Base-by-base conservation (phyloP, 1,140 invertebrate genomes). In the Drosophila oshimai region DNA sequence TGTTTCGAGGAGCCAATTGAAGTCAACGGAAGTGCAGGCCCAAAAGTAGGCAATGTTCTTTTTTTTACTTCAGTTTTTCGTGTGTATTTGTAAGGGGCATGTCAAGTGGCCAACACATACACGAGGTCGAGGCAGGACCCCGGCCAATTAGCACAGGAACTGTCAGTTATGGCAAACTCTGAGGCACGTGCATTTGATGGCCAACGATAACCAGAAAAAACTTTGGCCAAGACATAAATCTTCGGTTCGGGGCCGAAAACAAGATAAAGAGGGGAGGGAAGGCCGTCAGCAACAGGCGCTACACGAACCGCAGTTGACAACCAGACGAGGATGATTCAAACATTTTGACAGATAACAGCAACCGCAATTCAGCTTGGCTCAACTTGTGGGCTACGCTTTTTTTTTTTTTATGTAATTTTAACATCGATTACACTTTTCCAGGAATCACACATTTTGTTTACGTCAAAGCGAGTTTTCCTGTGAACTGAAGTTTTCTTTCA, bases 141-240 rank as follows among this genome's bases (percentile, higher is more conserved):
- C 39, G 33, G 47, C 60, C 76, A 80, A 87, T 80, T 87, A 87
- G 67, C 37, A 60, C 46, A 61, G 55, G 57, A 44, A 57, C 75
- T 87, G 80, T 73, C 75, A 76, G 61, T 47, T 72, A 46, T 55
- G 71, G 42, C 45, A 44, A 55, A 68, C 34, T 53, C 47, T 39
- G 41, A 41, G 69, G 81, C 80, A 87, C 80, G 72, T 86, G 80
- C 67, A 57, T 41, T 75, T 86, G 81, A 86, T 87, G 67, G 68
- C 54, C 78, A 62, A 72, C 64, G 53, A 61, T 81, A 53, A 31
- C 41, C 6, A 26, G 49, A 75, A 72, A 47, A 68, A 70, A 42
- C 28, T 47, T 51, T 64, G 28, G 39, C 42, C 39, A 39, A 86
- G 70, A 64, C 70, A 86, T 86, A 87, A 86, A 86, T 86, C 80